phyloP scores from a whole-genome alignment of 2,888 invertebrate species.

The Ligdia adustata region DNA sequence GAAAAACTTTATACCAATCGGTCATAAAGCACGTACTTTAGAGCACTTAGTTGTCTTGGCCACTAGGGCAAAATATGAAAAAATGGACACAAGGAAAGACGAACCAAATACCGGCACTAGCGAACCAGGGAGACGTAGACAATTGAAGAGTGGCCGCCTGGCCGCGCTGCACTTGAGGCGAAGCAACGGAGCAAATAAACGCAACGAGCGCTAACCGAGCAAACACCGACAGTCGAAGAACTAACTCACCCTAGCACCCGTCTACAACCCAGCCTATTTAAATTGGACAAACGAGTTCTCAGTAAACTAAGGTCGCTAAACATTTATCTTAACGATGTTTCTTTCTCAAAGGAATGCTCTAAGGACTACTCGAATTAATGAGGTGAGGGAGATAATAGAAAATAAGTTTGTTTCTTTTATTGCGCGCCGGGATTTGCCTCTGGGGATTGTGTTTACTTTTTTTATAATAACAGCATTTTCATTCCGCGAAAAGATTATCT shows the following conservation, averaged over 20 bases:
- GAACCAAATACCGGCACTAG: conserved; percentile 27
- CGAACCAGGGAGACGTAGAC: conserved; percentile 63
- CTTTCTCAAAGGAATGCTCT: conserved; percentile 43
- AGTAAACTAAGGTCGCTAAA: conserved; percentile 40
- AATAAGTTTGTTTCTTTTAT: conserved; percentile 43
- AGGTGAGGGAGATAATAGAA: conserved; percentile 45
- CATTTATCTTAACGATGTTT: conserved; percentile 47
- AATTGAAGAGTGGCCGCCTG: conserved; percentile 64
- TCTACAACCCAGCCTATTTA: conserved; percentile 43
- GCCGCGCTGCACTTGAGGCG: conserved; percentile 58
- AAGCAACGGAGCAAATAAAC: conserved; percentile 65
- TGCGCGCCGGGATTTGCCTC: conserved; percentile 15
- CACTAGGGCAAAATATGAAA: conserved; percentile 43
- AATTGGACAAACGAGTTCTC: conserved; percentile 48
- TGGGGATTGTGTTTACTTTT: conserved; percentile 19
- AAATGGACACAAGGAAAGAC: conserved; percentile 29
- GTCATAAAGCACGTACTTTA: too few relatives aligned
- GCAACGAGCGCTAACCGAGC: conserved; percentile 50
- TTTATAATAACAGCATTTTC: conserved; percentile 13
- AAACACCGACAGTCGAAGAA: conserved; percentile 46
- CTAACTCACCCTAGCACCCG: conserved; percentile 35
- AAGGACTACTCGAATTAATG: conserved; percentile 47
- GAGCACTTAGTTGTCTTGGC: too few relatives aligned
- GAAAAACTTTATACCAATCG: too few relatives aligned
- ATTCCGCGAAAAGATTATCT: too few relatives aligned